Conservation (phyloP, 2,113 vertebrate species). For the Herpailurus yagouaroundi region DNA sequence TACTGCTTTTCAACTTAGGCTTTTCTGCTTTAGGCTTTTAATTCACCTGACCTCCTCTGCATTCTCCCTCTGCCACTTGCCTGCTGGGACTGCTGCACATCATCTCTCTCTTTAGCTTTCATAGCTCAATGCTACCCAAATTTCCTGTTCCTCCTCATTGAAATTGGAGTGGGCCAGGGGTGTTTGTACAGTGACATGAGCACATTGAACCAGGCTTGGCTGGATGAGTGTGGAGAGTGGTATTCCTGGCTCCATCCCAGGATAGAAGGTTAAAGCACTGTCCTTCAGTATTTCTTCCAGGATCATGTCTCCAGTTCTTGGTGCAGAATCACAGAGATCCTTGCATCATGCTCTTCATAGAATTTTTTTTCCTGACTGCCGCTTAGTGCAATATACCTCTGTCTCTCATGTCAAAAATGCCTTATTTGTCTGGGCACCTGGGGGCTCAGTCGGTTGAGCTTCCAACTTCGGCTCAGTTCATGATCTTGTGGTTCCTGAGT, state of each 20-base stretch:
- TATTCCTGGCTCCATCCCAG: neutral
- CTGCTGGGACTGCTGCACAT: neutral
- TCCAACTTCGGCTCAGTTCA: too few relatives aligned
- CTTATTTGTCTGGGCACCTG: neutral
- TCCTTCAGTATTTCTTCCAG: neutral
- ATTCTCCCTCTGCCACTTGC: neutral
- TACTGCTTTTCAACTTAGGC: constrained; percentile 11
- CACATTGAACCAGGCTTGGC: neutral
- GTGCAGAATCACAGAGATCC: neutral
- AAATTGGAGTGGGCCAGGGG: neutral
- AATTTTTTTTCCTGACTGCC: neutral
- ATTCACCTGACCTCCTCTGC: neutral
- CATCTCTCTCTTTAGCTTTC: neutral
- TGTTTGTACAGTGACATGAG: neutral
- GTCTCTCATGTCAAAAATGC: neutral
- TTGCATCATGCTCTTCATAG: neutral
- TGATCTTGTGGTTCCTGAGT: too few relatives aligned
- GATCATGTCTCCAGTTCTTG: neutral
- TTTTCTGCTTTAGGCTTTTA: neutral
- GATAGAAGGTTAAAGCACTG: neutral
- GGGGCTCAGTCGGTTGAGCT: too few relatives aligned
- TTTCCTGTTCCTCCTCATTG: neutral
- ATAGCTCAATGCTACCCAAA: neutral
- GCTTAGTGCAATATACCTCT: constrained; percentile 7
- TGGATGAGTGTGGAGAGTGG: neutral